Conservation (phyloP, 2,888 invertebrate species). For the Caenorhabditis sp. region DNA sequence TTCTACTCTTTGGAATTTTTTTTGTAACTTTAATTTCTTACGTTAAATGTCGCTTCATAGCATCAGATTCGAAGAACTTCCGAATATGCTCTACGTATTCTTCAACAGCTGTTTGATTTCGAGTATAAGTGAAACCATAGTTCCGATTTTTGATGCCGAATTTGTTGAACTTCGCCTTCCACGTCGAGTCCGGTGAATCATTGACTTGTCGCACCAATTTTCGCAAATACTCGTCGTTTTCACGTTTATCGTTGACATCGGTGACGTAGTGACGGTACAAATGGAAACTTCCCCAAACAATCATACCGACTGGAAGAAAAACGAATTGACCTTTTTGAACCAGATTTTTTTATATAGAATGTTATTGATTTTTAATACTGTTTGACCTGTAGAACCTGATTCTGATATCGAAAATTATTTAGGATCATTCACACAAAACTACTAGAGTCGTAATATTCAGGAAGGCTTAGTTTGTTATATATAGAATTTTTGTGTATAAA, state of each 20-base stretch:
- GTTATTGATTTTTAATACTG: too few relatives aligned
- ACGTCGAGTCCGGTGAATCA: conserved; percentile 57
- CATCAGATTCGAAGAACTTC: conserved; percentile 63
- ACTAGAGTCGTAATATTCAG: too few relatives aligned
- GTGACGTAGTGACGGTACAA: conserved; percentile 39
- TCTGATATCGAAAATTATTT: too few relatives aligned
- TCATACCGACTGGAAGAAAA: conserved; percentile 27
- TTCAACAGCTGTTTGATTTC: conserved; percentile 66
- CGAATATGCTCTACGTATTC: conserved; percentile 65
- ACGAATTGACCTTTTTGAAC: too few relatives aligned
- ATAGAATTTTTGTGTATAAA: too few relatives aligned
- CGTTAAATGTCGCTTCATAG: conserved; percentile 65
- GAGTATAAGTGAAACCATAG: conserved; percentile 60
- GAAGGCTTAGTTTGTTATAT: too few relatives aligned
- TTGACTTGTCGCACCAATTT: conserved; percentile 65
- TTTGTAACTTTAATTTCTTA: too few relatives aligned
- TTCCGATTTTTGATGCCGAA: conserved; percentile 61
- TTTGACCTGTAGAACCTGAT: too few relatives aligned
- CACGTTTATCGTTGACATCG: conserved; percentile 45
- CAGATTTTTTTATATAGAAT: too few relatives aligned
- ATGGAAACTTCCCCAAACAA: conserved; percentile 42
- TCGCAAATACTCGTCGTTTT: conserved; percentile 59
- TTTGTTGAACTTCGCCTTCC: conserved; percentile 69
- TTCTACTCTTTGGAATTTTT: too few relatives aligned
- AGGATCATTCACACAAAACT: too few relatives aligned